Base-by-base conservation (phyloP, 2,797 vertebrate genomes). In the Centropyge bicolor region DNA sequence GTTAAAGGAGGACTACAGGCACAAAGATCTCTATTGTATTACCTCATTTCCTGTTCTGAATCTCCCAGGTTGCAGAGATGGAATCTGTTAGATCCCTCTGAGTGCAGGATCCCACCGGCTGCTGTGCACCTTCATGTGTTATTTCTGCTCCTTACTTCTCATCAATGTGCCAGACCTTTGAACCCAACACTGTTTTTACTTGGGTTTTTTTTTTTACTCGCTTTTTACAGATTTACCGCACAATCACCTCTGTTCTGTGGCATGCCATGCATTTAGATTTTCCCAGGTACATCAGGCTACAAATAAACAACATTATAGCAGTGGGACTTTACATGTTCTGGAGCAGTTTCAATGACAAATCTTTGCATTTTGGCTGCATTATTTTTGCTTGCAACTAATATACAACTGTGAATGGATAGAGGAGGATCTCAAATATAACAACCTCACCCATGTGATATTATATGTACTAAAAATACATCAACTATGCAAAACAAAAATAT, bases 11-110 rank as follows among this genome's bases (percentile, higher is more conserved):
- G 19, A 52, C 46, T 17, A 62, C 51, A 77, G 64, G 70, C 85
- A 91, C 89, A 92, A 84, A 86, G 81, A 88, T 88, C 82, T 87
- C 78, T 80, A 88, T 88, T 88, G 83, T 86, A 90, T 93, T 83
- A 90, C 79, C 82, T 92, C 51, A 94, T 92, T 93, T 95, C 93
- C 93, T 91, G 83, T 82, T 74, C 71, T 61, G 67, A 81, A 82
- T 83, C 51, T 89, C 82, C 73, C 83, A 84, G 86, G 77, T 87
- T 72, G 64, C 70, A n/a, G 59, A 90, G 92, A 88, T 86, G 78
- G 87, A 90, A 87, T 85, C 70, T 81, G 80, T 22, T 24, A 64
- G 57, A 84, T 68, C 72, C 86, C 79, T 82, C 76, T 55, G 56
- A 56, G 74, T 56, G 77, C 59, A 80, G 81, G 69, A 88, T 71